Evolutionary conservation across 2,888 invertebrate species (phyloP), one percentile per base, ranked within the genome.

Genomic region (Drymonia ruficornis): DNA sequence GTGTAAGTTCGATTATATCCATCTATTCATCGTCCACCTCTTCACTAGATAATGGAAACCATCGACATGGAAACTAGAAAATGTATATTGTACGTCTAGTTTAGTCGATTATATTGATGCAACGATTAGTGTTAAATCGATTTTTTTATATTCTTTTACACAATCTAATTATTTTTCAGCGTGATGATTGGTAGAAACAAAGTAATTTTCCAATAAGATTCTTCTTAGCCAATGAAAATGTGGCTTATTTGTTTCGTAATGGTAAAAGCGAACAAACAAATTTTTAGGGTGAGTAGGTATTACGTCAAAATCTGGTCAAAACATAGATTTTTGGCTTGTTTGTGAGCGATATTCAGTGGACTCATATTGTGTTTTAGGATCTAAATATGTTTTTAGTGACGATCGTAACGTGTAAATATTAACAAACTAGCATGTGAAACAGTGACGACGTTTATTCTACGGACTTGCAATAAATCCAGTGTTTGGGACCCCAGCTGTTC

Each of bases 401-500:
- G 50, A 51, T 45, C 56, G 55, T 61, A 57, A 63, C 52, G 53
- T 59, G 38, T 53, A 60, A 59, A 59, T 46, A 29, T 31, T 36
- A 52, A 50, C 11, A 56, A 45, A 38, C 43, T 62, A 60, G 55
- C 65, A 62, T 77, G 62, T 59, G 70, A 69, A 61, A 70, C 58
- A 71, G 57, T 64, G 65, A 63, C 42, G 56, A 56, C 65, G 65
- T 76, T 72, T 57, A 60, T 64, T 70, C 59, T 64, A 67, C 67
- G 70, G 61, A 72, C 63, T 63, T 74, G 56, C 67, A 49, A 61
- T 64, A 66, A 65, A 68, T 61, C 58, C 58, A 74, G 67, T 78
- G 59, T 76, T 72, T 76, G 61, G 78, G 76, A 75, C 67, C 76
- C 84, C 85, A 88, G 83, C 87, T 89, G 88, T 83, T 79, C 67